Base-by-base conservation (phyloP, 2,797 vertebrate genomes). In the Sebastes minor region DNA sequence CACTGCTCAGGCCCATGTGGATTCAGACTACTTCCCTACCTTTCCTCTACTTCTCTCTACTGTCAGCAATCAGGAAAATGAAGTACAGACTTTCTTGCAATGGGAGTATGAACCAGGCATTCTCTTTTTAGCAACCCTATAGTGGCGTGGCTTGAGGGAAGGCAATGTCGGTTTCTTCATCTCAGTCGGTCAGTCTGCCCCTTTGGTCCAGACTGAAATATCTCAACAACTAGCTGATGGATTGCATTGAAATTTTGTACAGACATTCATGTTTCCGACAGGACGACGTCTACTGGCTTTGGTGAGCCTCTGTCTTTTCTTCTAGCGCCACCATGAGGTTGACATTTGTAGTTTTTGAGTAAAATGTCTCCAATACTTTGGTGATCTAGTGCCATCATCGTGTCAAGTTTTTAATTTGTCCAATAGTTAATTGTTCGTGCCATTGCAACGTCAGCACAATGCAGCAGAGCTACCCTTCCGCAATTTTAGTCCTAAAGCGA, bases 31-130 rank as follows among this genome's bases (percentile, higher is more conserved):
- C 71, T 78, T 77, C n/a, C 60, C 8, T 38, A 27, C 46, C 57
- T 65, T 70, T 22, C 61, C 20, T 62, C 27, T 33, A 12, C n/a
- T 67, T 64, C 22, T 28, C n/a, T 79, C 20, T 53, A 3, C 52
- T 78, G 61, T 76, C 80, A 76, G 73, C 61, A 69, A 6, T 69
- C 59, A 35, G 73, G 75, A 76, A 60, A 86, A 71, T 10, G n/a
- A 67, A 65, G 52, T 25, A 5, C 32, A 76, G 22, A 16, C 32
- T 33, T 25, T 76, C 49, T 67, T 66, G 14, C 7, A 71, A 33
- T 11, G 55, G 14, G 25, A 27, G 5, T 7, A 6, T 22, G 20
- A 67, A 30, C 57, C 8, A 20, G 35, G 8, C 46, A 20, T 23
- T 75, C 27, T 9, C 30, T 60, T 71, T 87, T 69, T 49, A 38